Conservation (phyloP, 2,888 invertebrate species). For the Ochropleura leucogaster region DNA sequence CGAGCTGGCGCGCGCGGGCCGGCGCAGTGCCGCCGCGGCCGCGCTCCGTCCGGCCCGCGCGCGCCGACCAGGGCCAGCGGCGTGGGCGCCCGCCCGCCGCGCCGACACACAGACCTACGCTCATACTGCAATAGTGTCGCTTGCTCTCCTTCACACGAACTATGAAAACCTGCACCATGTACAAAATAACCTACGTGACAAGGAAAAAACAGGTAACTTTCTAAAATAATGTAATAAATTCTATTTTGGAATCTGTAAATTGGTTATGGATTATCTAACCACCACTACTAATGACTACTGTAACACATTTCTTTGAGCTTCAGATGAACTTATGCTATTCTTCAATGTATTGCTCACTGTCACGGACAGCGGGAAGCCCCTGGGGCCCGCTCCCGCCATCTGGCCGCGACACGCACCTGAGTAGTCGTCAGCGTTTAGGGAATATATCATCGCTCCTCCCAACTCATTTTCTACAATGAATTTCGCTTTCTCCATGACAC, state of each 20-base stretch:
- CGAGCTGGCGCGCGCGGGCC: slow-evolving; percentile 50
- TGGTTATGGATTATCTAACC: slow-evolving; percentile 9
- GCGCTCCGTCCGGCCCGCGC: slow-evolving; percentile 52
- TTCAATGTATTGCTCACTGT: slow-evolving; percentile 74
- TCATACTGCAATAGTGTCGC: slow-evolving; percentile 52
- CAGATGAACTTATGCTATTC: slow-evolving; percentile 1
- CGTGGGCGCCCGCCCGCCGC: slow-evolving; percentile 48
- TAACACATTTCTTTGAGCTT: background rate
- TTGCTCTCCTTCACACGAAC: slow-evolving; percentile 56
- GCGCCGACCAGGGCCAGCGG: slow-evolving; percentile 14
- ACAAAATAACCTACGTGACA: slow-evolving; percentile 88
- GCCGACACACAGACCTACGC: slow-evolving; percentile 31
- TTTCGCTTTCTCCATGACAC: slow-evolving; percentile 93
- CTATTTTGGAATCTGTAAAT: slow-evolving; percentile 9
- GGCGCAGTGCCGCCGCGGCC: slow-evolving; percentile 61
- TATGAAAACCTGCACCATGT: slow-evolving; percentile 87
- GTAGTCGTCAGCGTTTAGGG: slow-evolving; percentile 95
- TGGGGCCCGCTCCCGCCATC: slow-evolving; percentile 29
- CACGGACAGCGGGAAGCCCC: slow-evolving; percentile 72
- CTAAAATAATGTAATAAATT: slow-evolving; percentile 43
- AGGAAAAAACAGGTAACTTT: slow-evolving; percentile 84
- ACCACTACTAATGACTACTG: slow-evolving; percentile 2
- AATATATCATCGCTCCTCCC: slow-evolving; percentile 96
- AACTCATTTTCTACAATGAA: slow-evolving; percentile 92
- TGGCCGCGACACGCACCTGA: slow-evolving; percentile 88